phyloP scores from a whole-genome alignment of 2,113 vertebrate genomes.

The Chlorodrepanis virens region DNA sequence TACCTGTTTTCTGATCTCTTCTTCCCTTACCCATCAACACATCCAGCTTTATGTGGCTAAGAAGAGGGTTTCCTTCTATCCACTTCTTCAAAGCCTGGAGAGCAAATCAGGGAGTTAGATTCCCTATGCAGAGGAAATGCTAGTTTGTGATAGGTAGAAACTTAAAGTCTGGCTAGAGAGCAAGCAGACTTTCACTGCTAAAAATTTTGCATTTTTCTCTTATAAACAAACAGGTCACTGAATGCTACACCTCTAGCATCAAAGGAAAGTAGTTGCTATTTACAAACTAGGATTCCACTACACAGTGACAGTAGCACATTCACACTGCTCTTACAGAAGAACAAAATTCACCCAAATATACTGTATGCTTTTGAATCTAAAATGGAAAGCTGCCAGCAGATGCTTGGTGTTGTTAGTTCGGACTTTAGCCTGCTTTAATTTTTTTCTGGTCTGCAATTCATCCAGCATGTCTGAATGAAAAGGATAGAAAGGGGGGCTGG shows the following conservation, averaged over 20 bases:
- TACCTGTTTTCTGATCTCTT: slow-evolving; percentile 64
- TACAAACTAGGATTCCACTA: neutral
- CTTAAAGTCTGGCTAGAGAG: neutral
- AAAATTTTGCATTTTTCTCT: neutral
- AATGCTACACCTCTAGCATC: neutral
- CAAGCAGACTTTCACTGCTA: neutral
- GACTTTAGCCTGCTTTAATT: neutral
- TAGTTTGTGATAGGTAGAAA: neutral
- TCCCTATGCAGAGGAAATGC: neutral
- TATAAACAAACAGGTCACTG: neutral
- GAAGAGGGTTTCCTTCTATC: slow-evolving; percentile 72
- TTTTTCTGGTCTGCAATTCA: neutral
- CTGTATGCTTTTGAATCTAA: neutral
- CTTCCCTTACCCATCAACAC: slow-evolving; percentile 73
- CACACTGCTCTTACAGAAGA: neutral
- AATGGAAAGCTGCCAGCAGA: neutral
- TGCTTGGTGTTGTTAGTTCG: neutral
- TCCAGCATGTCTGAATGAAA: neutral
- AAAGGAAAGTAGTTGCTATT: neutral
- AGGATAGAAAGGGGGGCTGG: neutral
- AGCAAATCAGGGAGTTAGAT: neutral
- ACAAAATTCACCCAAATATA: neutral
- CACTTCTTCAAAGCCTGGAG: slow-evolving; percentile 81
- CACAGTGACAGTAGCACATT: neutral
- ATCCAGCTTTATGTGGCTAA: slow-evolving; percentile 71